phyloP scores from a whole-genome alignment of 2,113 vertebrate species.

The Rhineura floridana region DNA sequence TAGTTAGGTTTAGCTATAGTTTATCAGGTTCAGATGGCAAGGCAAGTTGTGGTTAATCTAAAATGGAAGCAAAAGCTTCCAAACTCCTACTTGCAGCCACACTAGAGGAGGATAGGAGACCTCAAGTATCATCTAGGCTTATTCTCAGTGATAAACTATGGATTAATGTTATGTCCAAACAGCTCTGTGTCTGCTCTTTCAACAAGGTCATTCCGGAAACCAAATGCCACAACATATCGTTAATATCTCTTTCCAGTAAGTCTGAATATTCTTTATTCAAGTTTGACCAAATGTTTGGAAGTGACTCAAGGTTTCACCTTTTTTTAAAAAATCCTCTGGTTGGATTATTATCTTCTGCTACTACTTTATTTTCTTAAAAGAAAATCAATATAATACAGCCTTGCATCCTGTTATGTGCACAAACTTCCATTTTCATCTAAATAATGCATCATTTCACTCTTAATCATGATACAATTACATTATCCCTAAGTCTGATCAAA shows the following conservation, averaged over 20 bases:
- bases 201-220: background rate
- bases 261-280: background rate
- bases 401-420: background rate
- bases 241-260: background rate
- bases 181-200: background rate
- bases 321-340: no score
- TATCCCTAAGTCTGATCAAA: background rate
- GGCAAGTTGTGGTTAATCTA: no score
- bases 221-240: background rate
- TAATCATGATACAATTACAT: background rate
- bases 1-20: no score
- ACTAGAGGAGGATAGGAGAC: no score
- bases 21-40: no score
- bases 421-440: background rate
- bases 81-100: no score
- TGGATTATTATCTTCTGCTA: background rate
- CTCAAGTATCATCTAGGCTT: no score
- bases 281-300: background rate
- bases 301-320: background rate
- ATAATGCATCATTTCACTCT: background rate
- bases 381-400: background rate
- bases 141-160: no score
- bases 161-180: no score
- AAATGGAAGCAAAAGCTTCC: no score
- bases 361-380: background rate